These are phyloP conservation scores for Cheilosia vulpina DNA, from an alignment of 2,888 invertebrate species.

Conservation along the genomic window DNA sequence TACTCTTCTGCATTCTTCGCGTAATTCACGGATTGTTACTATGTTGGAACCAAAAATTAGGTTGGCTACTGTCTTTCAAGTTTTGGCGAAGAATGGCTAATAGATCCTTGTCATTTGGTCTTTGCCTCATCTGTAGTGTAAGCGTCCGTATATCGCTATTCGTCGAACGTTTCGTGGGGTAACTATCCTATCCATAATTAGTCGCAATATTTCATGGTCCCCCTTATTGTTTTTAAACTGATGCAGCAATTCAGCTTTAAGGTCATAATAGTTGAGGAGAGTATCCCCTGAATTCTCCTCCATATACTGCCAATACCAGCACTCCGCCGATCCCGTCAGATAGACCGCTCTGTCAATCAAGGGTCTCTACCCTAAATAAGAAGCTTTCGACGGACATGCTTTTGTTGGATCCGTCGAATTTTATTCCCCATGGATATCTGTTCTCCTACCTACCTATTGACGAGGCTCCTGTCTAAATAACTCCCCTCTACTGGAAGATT, in stretches of 20 bases:
- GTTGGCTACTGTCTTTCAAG: not conserved
- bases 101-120: not conserved
- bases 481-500: no score
- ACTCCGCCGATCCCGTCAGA: not conserved
- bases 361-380: not conserved
- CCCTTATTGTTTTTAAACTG: not conserved
- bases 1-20: not conserved
- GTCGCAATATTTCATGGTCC: not conserved
- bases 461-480: no score
- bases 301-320: not conserved
- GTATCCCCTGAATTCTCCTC: not conserved
- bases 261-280: not conserved
- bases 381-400: not conserved
- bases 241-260: not conserved
- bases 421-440: not conserved
- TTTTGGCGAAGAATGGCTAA: not conserved
- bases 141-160: not conserved
- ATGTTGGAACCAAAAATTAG: not conserved
- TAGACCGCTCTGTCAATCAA: not conserved
- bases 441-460: not conserved
- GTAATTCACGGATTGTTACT: not conserved
- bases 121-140: not conserved
- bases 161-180: slow-evolving; percentile 9
- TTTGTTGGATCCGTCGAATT: not conserved
- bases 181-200: not conserved